Base-by-base conservation (phyloP, 1,140 invertebrate genomes). In the Ooceraea biroi region DNA sequence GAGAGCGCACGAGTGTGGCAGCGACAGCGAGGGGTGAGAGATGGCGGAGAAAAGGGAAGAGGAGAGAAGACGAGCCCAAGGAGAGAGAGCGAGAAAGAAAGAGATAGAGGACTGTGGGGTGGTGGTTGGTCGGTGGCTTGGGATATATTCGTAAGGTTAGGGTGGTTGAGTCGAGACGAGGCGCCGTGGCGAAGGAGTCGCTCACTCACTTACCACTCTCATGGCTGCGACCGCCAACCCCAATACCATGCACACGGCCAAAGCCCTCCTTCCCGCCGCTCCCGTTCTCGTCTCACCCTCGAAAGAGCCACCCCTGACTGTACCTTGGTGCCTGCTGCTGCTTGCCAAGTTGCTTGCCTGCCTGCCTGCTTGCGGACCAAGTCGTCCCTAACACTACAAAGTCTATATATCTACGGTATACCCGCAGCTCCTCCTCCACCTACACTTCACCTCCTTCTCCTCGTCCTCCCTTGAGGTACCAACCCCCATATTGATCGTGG, bases 171-270 rank as follows among this genome's bases (percentile, higher is more conserved):
- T 82, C 44, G 88, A 87, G 83, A 88, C 84, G 87, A 89, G 89
- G 89, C 89, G 92, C 88, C 90, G 91, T 87, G 90, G 91, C 91
- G 91, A 93, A 93, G 91, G 92, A 93, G 93, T 93, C 91, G 92
- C 91, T 93, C 93, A 92, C 92, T 93, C 92, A 93, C 93, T 93
- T 94, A 93, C 92, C 92, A 92, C 92, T 91, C 92, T 93, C 90
- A 86, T 92, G 87, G 91, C 90, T 91, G 89, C 91, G 86, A 92
- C 90, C 91, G 82, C 89, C 91, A 90, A 91, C 89, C 90, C 90
- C 90, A 90, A 92, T 92, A 90, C 85, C 84, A 73, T 72, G 84
- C 90, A 80, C 90, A 84, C 82, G 86, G 80, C 77, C 61, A 72
- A 82, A 83, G 73, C 77, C 83, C 84, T 66, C 61, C 60, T 84